These are phyloP conservation scores for Tauraco hartlaubi DNA, from an alignment of 2,797 vertebrate species.

Conservation along the genomic window DNA sequence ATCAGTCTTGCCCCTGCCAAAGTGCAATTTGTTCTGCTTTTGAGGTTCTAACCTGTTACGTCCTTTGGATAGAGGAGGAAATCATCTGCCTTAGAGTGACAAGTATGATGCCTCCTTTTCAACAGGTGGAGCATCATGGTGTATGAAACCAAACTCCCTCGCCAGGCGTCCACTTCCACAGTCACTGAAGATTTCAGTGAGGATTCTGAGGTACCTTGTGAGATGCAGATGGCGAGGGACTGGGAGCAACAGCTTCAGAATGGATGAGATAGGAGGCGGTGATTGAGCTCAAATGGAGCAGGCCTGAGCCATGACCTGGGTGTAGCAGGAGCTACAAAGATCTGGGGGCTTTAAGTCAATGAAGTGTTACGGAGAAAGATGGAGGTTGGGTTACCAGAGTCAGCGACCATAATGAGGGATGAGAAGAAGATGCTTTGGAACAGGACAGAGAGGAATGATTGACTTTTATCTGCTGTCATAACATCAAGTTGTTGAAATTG, in stretches of 20 bases:
- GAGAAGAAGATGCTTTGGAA: background rate
- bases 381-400: background rate
- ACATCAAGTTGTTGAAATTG: background rate
- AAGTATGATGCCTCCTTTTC: background rate
- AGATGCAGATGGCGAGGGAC: background rate
- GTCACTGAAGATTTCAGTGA: conserved; percentile 91
- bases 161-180: conserved; percentile 86
- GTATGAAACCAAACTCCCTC: conserved; percentile 94
- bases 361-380: background rate
- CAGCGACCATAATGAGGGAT: background rate
- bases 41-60: background rate
- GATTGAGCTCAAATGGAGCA: background rate
- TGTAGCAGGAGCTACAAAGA: background rate
- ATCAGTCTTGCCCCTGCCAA: background rate
- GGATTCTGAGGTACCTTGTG: conserved; percentile 89
- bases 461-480: background rate
- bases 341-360: background rate
- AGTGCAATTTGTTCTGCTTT: background rate
- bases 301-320: background rate
- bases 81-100: background rate
- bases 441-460: background rate
- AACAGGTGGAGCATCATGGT: conserved; percentile 98
- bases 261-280: background rate
- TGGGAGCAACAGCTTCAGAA: background rate
- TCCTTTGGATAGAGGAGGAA: background rate